Base-by-base conservation (phyloP, 23 tunicate species). In the Styela plicata region DNA sequence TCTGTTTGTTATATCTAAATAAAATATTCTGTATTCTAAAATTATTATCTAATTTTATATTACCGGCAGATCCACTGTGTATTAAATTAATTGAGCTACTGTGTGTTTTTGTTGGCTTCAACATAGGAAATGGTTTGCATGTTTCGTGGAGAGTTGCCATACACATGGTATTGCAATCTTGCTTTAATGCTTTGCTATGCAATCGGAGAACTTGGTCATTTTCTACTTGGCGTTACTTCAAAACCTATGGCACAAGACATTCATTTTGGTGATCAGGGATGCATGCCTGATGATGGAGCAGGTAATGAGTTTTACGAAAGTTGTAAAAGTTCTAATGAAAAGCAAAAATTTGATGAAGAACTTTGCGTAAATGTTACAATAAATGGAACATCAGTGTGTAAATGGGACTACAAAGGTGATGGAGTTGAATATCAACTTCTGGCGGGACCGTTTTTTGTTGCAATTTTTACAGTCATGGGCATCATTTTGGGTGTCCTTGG, bases 371-470 rank as follows among this genome's bases (percentile, higher is more conserved):
- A 57, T 19, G 36, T 44, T 27, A 31, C 78, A 17, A 19, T 36
- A 13, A 79, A 85, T 31, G 79, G 79, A 30, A 86, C 71, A 7
- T 13, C 44, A 1, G 63, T 32, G 34, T 93, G 98, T 82, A 70
- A 85, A 82, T 93, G 92, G 92, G 83, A 93, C 44, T 93, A 93
- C 63, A 29, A 34, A 27, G 98, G 98, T 13, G 79, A 85, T 78
- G 98, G 98, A 10, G 78, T 93, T 31, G 84, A 83, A 57, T 93
- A 93, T 82, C 98, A 93, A 78, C 24, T 93, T 0, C 57, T 93
- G 33, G 98, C 98, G 1, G 98, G 98, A 22, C 98, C 98, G 10
- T 83, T 74, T 63, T 93, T 93, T 63, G 90, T 88, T 67, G 98
- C 98, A 5, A 85, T 93, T 24, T 93, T 93, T 80, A 83, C 89